Percentiles rank a stretch among this genome's conserved stretches.
These are phyloP conservation scores for Prionailurus bengalensis DNA, from an alignment of 2,113 vertebrate genomes.

Conservation along the genomic window DNA sequence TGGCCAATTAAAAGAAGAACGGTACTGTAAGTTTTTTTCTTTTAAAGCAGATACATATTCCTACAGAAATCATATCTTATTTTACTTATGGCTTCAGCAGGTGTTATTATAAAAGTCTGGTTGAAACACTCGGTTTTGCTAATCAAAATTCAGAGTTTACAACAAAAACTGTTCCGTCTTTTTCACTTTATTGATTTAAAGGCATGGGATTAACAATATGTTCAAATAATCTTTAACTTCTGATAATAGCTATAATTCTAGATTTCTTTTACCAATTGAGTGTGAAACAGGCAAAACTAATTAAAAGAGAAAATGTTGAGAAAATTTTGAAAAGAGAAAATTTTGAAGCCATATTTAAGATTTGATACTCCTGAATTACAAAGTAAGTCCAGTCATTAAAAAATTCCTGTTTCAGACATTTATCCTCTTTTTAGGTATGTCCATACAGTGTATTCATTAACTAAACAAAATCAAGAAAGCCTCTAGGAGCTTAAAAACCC, in stretches of 20 bases:
- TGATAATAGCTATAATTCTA: slow-evolving; percentile 17
- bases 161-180: not conserved
- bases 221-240: slow-evolving; percentile 40
- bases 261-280: not conserved
- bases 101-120: slow-evolving; percentile 52
- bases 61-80: not conserved
- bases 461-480: slow-evolving; percentile 30
- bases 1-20: slow-evolving; percentile 52
- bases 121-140: not conserved
- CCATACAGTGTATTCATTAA: not conserved
- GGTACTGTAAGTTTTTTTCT: not conserved
- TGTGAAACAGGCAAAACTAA: slow-evolving; percentile 54
- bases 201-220: not conserved
- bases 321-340: not conserved
- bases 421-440: not conserved
- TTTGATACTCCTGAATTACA: not conserved
- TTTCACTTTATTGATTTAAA: slow-evolving; percentile 38
- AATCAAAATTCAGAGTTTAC: slow-evolving; percentile 28
- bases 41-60: not conserved
- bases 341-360: slow-evolving; percentile 50
- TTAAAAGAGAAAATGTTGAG: not conserved
- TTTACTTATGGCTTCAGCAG: slow-evolving; percentile 59
- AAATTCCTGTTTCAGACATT: slow-evolving; percentile 21
- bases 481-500: not conserved
- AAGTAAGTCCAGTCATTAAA: not conserved